Evolutionary conservation across 2,888 invertebrate species (phyloP).

Genomic region (Chromoteleia sp.): DNA sequence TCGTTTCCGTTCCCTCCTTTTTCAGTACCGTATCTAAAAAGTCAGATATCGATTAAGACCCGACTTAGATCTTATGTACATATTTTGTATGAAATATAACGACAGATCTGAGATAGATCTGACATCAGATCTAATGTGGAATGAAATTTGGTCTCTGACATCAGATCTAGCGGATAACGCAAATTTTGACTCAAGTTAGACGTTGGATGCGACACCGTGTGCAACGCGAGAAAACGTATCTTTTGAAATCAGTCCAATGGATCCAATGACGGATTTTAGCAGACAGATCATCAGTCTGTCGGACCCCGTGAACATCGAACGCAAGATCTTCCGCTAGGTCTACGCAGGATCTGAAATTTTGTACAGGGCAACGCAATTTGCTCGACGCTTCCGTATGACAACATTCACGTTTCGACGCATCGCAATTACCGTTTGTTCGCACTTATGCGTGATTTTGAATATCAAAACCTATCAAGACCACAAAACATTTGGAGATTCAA

Average conservation of each 20-base stretch:
- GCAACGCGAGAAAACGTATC: background rate
- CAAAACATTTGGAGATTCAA: background rate
- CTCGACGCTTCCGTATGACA: background rate
- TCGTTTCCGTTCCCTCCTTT: slow-evolving; percentile 29
- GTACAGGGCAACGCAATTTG: background rate
- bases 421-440: slow-evolving; percentile 1
- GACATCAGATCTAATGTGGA: background rate
- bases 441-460: slow-evolving; percentile 7
- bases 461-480: slow-evolving; percentile 15
- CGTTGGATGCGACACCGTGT: background rate
- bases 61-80: slow-evolving; percentile 36
- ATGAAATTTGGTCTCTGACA: background rate
- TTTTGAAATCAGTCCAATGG: background rate
- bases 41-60: slow-evolving; percentile 2
- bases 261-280: background rate
- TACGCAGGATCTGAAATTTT: background rate
- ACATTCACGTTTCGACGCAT: slow-evolving; percentile 32
- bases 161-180: slow-evolving; percentile 9
- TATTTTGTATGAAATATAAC: slow-evolving; percentile 17
- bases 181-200: background rate
- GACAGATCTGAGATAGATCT: background rate
- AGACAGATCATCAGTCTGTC: background rate
- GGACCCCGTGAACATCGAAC: background rate
- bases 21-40: slow-evolving; percentile 19
- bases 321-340: background rate